A percentile compares a stretch with the other conserved stretches of the same genome.
These are phyloP conservation scores for Copidosoma floridanum DNA, from an alignment of 1,140 invertebrate species.

Conservation along the genomic window DNA sequence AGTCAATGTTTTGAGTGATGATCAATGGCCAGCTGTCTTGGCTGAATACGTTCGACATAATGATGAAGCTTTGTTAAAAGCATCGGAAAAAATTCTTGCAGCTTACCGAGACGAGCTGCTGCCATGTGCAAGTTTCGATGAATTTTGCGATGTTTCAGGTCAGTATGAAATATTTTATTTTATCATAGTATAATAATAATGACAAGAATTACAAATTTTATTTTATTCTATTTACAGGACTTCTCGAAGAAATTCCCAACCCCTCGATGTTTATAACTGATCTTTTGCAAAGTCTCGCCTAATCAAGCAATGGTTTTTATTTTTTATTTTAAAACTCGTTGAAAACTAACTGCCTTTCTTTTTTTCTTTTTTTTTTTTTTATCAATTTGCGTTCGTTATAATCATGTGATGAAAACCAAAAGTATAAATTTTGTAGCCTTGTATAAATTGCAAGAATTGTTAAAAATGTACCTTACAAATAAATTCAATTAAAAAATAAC, in stretches of 20 bases:
- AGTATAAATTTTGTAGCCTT: slow-evolving; percentile 19
- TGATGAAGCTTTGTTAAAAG: slow-evolving; percentile 85
- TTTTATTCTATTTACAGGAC: slow-evolving; percentile 58
- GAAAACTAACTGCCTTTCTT: slow-evolving; percentile 21
- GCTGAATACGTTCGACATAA: slow-evolving; percentile 93
- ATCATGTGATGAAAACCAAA: slow-evolving; percentile 23
- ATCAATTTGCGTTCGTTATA: slow-evolving; percentile 17
- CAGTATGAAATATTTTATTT: slow-evolving; percentile 35
- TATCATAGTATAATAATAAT: too few species aligned
- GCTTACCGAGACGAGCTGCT: slow-evolving; percentile 86
- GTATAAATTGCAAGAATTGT: slow-evolving; percentile 22
- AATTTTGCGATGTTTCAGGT: slow-evolving; percentile 89
- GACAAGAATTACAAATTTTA: too few species aligned
- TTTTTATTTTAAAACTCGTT: slow-evolving; percentile 11
- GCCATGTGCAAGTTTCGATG: slow-evolving; percentile 83
- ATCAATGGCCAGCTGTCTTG: slow-evolving; percentile 83
- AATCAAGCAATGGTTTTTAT: slow-evolving; percentile 8
- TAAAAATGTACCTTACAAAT: too few species aligned
- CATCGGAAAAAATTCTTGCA: slow-evolving; percentile 78
- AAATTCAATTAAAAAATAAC: too few species aligned
- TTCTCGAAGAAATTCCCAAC: slow-evolving; percentile 63
- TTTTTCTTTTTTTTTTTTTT: slow-evolving; percentile 22
- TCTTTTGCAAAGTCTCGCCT: slow-evolving; percentile 50
- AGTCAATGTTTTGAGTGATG: slow-evolving; percentile 70
- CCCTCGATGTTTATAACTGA: slow-evolving; percentile 62